Evolutionary conservation across 2,797 vertebrate genomes (phyloP).

Genomic region (Leuciscus waleckii): DNA sequence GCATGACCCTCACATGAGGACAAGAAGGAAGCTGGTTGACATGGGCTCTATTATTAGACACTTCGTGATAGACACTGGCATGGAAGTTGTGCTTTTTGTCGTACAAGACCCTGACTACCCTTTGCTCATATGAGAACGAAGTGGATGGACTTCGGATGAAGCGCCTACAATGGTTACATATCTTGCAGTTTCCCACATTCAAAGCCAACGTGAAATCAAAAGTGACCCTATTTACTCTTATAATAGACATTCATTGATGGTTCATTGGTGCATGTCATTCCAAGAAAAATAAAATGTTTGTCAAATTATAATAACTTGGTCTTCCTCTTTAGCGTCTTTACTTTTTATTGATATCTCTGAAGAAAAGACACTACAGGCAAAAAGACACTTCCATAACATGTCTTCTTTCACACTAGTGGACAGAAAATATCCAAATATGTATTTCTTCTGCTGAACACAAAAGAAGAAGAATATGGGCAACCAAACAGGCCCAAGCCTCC

Average conservation of each 20-base stretch:
- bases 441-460: no score
- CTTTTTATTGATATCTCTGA: neutral
- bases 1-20: slow-evolving; percentile 61
- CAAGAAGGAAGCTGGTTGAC: slow-evolving; percentile 40
- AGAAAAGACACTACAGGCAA: neutral
- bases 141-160: slow-evolving; percentile 19
- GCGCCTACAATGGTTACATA: neutral
- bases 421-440: neutral
- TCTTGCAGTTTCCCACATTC: neutral
- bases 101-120: slow-evolving; percentile 36
- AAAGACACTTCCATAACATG: neutral
- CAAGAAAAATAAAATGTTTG: neutral
- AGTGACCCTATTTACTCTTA: neutral
- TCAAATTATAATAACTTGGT: neutral
- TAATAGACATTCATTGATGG: neutral
- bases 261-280: neutral
- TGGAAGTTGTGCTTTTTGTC: slow-evolving; percentile 40
- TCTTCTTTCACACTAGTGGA: neutral
- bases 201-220: neutral
- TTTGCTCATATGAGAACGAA: slow-evolving; percentile 13
- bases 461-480: no score
- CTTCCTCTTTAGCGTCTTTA: neutral
- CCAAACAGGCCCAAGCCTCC: no score
- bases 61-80: slow-evolving; percentile 43
- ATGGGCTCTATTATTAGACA: slow-evolving; percentile 44